These are phyloP conservation scores for Scartelaos histophorus DNA, from an alignment of 2,113 vertebrate species.

Conservation along the genomic window DNA sequence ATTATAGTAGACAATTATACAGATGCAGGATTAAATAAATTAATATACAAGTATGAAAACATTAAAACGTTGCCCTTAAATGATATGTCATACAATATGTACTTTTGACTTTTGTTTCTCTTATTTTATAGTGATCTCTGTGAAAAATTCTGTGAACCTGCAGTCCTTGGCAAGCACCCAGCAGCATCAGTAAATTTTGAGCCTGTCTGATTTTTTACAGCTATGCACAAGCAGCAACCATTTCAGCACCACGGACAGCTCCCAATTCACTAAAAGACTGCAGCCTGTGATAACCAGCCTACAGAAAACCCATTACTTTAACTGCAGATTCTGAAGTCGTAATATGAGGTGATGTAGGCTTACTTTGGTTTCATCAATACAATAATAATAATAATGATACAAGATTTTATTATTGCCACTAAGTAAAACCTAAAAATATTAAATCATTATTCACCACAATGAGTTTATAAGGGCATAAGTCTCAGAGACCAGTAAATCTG, in stretches of 20 bases:
- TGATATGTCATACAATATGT: background rate
- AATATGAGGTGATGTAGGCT: no score
- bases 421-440: no score
- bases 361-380: no score
- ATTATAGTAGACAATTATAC: no score
- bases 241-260: conserved; percentile 57
- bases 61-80: background rate
- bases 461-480: no score
- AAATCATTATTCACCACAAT: no score
- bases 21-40: no score
- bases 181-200: background rate
- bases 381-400: no score
- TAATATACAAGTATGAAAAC: no score
- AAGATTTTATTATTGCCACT: background rate
- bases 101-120: background rate
- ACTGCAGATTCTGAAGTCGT: background rate
- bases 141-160: background rate
- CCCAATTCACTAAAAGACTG: background rate
- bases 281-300: background rate
- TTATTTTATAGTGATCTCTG: conserved; percentile 18
- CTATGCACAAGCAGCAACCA: background rate
- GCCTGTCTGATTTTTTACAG: conserved; percentile 7
- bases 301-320: background rate
- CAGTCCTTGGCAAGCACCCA: conserved; percentile 1
- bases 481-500: no score